Percentiles rank a stretch among this genome's conserved stretches.
Conservation (phyloP, 2,113 vertebrate species). For the Brachionichthys hirsutus region DNA sequence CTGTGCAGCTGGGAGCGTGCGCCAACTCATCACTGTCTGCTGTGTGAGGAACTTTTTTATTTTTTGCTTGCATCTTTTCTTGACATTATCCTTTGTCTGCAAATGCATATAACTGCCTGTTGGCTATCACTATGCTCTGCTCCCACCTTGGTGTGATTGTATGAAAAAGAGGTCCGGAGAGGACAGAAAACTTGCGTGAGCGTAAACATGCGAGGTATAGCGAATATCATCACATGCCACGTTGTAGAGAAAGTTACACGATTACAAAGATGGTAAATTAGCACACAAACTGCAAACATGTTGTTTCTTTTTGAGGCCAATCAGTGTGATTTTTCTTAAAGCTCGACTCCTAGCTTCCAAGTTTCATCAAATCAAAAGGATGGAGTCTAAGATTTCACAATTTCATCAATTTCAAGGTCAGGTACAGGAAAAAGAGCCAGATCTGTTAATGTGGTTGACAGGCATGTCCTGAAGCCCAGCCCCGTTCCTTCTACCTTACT, state of each 20-base stretch:
- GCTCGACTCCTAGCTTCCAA: slow-evolving; percentile 27
- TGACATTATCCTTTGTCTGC: slow-evolving; percentile 46
- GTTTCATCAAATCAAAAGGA: slow-evolving; percentile 58
- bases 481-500: not conserved
- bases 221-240: slow-evolving; percentile 4
- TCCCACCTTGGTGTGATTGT: slow-evolving; percentile 21
- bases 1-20: slow-evolving; percentile 48
- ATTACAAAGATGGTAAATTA: slow-evolving; percentile 9
- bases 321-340: slow-evolving; percentile 39
- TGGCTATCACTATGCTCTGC: slow-evolving; percentile 34
- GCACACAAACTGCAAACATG: slow-evolving; percentile 17
- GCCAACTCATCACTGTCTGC: slow-evolving; percentile 65
- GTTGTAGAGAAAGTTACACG: not conserved
- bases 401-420: slow-evolving; percentile 62
- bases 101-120: slow-evolving; percentile 44
- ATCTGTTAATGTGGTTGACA: slow-evolving; percentile 61
- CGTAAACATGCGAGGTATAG: slow-evolving; percentile 29
- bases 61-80: slow-evolving; percentile 55
- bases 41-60: slow-evolving; percentile 52
- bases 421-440: slow-evolving; percentile 37
- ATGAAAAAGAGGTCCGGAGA: slow-evolving; percentile 17
- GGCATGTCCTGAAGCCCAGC: slow-evolving; percentile 23
- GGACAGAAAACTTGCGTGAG: slow-evolving; percentile 9
- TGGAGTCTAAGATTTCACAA: slow-evolving; percentile 59
- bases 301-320: slow-evolving; percentile 33